phyloP scores from a whole-genome alignment of 2,797 vertebrate genomes.

The Mionectes olivaceus region DNA sequence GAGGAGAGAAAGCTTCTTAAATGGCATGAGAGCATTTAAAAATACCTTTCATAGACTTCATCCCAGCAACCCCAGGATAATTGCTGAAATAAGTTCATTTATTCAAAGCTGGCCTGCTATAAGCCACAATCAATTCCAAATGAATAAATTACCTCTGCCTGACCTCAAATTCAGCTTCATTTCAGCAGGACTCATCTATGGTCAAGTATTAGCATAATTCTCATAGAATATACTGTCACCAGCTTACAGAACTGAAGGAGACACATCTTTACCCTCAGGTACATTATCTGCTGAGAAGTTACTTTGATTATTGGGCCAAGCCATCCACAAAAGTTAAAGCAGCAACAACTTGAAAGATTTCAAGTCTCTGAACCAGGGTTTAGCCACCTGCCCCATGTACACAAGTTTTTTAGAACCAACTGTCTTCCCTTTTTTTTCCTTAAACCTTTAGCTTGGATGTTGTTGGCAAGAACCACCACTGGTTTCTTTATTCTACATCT shows the following conservation, averaged over 20 bases:
- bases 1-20: conserved; percentile 46
- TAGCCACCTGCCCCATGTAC: accelerated
- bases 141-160: background rate
- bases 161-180: background rate
- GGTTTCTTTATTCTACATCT: background rate
- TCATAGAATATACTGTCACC: background rate
- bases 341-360: background rate
- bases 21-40: conserved; percentile 7
- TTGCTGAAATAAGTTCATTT: conserved; percentile 14
- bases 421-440: background rate
- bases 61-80: background rate
- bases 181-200: background rate
- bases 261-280: background rate
- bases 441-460: background rate
- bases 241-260: background rate
- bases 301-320: background rate
- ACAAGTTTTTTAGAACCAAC: background rate
- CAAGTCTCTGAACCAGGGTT: background rate
- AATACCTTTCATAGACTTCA: conserved; percentile 8
- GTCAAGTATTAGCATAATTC: background rate
- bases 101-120: background rate
- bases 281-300: background rate
- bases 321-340: background rate
- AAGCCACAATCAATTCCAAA: conserved; percentile 13
- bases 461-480: background rate